Evolutionary conservation across 2,797 vertebrate species (phyloP).

Genomic region (Chloroceryle inda): DNA sequence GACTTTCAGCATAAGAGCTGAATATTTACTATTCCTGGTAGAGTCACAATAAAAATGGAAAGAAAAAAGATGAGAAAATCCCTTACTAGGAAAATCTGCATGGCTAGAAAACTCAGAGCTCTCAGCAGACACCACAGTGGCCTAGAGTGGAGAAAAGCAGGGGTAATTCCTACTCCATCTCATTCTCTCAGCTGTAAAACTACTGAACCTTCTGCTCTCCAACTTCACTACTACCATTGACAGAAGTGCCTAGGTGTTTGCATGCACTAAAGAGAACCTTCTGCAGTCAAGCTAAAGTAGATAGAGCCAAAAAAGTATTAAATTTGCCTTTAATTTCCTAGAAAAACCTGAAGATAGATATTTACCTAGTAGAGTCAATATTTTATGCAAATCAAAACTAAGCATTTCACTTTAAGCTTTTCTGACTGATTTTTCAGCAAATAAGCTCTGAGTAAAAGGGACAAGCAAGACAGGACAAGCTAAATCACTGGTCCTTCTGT

Average conservation of each 20-base stretch:
- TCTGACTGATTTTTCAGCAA: background rate
- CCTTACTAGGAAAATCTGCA: background rate
- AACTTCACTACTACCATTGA: background rate
- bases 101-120: background rate
- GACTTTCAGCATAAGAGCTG: background rate
- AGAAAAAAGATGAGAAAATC: background rate
- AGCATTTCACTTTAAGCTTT: background rate
- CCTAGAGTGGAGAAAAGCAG: background rate
- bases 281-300: background rate
- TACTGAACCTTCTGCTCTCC: background rate
- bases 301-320: background rate
- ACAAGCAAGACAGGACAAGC: background rate
- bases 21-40: background rate
- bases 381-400: background rate
- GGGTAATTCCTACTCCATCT: background rate
- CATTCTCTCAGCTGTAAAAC: background rate
- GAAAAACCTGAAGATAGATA: background rate
- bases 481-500: background rate
- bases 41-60: background rate
- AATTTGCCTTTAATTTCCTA: background rate
- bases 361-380: background rate
- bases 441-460: background rate
- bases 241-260: background rate
- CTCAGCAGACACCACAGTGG: background rate
- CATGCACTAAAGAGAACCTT: background rate